Conservation (phyloP, 2,888 invertebrate species). For the Neoascia interrupta region DNA sequence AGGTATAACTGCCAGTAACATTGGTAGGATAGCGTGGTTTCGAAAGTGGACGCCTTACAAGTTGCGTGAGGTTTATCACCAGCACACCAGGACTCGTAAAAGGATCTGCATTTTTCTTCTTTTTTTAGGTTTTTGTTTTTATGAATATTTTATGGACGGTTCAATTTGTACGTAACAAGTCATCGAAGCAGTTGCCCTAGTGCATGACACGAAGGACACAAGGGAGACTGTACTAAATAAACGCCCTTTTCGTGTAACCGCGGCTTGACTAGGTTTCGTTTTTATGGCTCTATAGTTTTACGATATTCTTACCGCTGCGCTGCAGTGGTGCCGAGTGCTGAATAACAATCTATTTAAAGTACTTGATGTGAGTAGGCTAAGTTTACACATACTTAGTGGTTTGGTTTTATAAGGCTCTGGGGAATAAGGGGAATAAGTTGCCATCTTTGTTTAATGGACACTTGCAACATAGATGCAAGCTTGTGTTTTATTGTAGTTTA, state of each 20-base stretch:
- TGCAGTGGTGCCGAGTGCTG: too few relatives aligned
- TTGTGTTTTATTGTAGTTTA: too few relatives aligned
- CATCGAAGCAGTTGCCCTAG: constrained; percentile 8
- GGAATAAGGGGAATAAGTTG: too few relatives aligned
- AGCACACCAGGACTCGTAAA: constrained; percentile 25
- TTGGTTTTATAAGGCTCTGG: too few relatives aligned
- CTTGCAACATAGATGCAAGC: too few relatives aligned
- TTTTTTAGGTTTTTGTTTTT: constrained; percentile 18
- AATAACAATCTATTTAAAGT: constrained; percentile 25
- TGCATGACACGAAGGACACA: constrained; percentile 14
- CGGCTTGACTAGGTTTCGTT: constrained; percentile 15
- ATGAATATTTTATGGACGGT: constrained; percentile 59
- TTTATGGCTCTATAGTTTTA: constrained; percentile 43
- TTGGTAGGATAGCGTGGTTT: background rate
- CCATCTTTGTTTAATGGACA: too few relatives aligned
- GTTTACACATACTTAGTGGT: too few relatives aligned
- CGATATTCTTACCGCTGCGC: background rate
- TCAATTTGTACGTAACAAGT: constrained; percentile 40
- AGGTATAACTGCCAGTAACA: background rate
- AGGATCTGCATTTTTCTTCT: constrained; percentile 16
- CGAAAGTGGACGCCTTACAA: background rate
- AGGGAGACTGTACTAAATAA: constrained; percentile 15
- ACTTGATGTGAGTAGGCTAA: background rate
- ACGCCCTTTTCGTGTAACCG: constrained; percentile 48
- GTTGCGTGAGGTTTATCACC: constrained; percentile 52